phyloP scores from a whole-genome alignment of 2,797 vertebrate genomes.

The Bovichtus diacanthus region DNA sequence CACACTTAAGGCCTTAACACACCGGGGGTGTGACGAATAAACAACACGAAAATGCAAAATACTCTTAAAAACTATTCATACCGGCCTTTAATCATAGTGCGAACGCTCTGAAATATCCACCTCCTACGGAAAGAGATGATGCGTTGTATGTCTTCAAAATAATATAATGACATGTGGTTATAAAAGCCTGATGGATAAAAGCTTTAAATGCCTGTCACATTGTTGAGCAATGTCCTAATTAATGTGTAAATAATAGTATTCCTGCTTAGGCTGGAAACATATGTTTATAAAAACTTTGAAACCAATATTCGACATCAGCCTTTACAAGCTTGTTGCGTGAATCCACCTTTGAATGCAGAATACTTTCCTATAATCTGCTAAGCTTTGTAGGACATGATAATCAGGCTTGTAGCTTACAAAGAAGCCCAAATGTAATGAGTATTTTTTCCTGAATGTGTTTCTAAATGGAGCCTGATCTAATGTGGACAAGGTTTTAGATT shows the following conservation, averaged over 20 bases:
- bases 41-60: background rate
- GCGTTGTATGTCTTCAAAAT: too few relatives aligned
- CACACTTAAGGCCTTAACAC: background rate
- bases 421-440: slow-evolving; percentile 30
- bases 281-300: slow-evolving; percentile 4
- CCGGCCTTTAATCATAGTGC: too few relatives aligned
- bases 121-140: too few relatives aligned
- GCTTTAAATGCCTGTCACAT: too few relatives aligned
- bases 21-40: background rate
- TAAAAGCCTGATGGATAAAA: too few relatives aligned
- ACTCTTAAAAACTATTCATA: background rate
- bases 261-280: background rate
- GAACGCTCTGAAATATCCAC: too few relatives aligned
- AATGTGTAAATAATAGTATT: slow-evolving; percentile 31
- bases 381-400: slow-evolving; percentile 27
- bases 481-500: slow-evolving; percentile 46
- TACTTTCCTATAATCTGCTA: slow-evolving; percentile 26
- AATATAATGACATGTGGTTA: too few relatives aligned
- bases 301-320: slow-evolving; percentile 3
- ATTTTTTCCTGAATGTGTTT: slow-evolving; percentile 18
- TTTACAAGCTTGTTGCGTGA: slow-evolving; percentile 8
- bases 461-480: slow-evolving; percentile 38
- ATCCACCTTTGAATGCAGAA: slow-evolving; percentile 30
- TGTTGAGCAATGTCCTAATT: too few relatives aligned
- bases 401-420: slow-evolving; percentile 34